phyloP scores from a whole-genome alignment of 2,113 vertebrate species.

The Trematocara unimaculatum region DNA sequence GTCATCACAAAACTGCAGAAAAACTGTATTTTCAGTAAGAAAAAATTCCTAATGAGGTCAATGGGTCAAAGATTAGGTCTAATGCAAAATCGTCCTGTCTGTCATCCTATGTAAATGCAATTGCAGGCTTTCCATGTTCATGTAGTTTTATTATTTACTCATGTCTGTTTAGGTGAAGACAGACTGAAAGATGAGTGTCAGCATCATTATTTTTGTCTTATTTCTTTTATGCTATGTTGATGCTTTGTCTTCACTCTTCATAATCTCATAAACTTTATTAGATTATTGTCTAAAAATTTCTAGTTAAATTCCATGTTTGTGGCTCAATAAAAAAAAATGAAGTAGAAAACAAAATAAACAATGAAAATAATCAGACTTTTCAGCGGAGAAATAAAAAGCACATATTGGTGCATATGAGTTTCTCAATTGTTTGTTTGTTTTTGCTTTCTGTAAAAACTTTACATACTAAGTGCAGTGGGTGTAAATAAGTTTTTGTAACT shows the following conservation, averaged over 20 bases:
- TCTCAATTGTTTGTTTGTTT: background rate
- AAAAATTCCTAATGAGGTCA: background rate
- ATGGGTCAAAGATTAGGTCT: background rate
- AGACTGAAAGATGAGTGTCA: background rate
- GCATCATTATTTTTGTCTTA: background rate
- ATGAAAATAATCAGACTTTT: background rate
- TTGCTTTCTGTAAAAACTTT: background rate
- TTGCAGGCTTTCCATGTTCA: background rate
- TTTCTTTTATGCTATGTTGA: background rate
- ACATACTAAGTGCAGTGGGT: background rate
- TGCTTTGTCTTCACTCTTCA: background rate
- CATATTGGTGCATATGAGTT: background rate
- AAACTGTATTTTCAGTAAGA: background rate
- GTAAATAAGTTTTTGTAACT: constrained; percentile 43
- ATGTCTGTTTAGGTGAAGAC: background rate
- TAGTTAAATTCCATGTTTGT: background rate
- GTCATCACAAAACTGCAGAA: background rate
- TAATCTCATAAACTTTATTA: background rate
- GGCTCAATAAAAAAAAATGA: background rate
- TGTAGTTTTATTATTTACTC: background rate
- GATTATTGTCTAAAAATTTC: background rate
- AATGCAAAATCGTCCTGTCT: background rate
- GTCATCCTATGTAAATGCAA: background rate
- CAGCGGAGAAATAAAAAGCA: background rate
- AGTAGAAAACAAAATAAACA: background rate